Evolutionary conservation across 2,888 invertebrate species (phyloP).

Genomic region (Liopterus haemorrhoidalis): DNA sequence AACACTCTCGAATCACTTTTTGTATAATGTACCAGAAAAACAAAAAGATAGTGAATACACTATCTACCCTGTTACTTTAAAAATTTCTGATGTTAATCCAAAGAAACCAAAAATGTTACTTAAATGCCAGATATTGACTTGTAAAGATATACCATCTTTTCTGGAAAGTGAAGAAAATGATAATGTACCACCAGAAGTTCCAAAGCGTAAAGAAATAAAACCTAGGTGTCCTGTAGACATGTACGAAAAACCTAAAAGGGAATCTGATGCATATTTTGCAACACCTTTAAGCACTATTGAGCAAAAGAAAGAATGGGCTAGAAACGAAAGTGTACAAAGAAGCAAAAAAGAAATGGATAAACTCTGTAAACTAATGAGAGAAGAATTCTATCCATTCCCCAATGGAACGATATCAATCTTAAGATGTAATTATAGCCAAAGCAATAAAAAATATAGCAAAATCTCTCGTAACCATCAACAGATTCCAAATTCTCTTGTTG

Average conservation of each 20-base stretch:
- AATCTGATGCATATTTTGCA: too few relatives aligned
- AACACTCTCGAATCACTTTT: conserved; percentile 49
- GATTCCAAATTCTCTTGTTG: conserved; percentile 48
- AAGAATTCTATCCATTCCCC: conserved; percentile 34
- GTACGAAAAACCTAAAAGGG: too few relatives aligned
- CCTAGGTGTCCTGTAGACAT: too few relatives aligned
- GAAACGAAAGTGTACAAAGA: conserved; percentile 30
- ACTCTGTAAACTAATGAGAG: conserved; percentile 42
- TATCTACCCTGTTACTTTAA: conserved; percentile 37
- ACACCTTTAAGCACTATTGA: too few relatives aligned
- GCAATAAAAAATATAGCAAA: conserved; percentile 42
- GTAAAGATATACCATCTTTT: too few relatives aligned
- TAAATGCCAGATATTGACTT: too few relatives aligned
- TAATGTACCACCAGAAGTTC: too few relatives aligned
- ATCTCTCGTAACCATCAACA: conserved; percentile 49
- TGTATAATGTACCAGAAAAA: conserved; percentile 47
- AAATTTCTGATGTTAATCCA: conserved; percentile 1
- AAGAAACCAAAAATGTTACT: conserved; percentile 2
- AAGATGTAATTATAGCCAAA: conserved; percentile 44
- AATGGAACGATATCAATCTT: conserved; percentile 46
- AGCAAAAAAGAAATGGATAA: conserved; percentile 41
- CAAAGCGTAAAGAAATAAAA: too few relatives aligned
- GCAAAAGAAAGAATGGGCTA: conserved; percentile 10
- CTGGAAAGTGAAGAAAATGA: too few relatives aligned
- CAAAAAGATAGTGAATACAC: conserved; percentile 46